Conservation (phyloP, 2,888 invertebrate genomes). For the Oligia latruncula region DNA sequence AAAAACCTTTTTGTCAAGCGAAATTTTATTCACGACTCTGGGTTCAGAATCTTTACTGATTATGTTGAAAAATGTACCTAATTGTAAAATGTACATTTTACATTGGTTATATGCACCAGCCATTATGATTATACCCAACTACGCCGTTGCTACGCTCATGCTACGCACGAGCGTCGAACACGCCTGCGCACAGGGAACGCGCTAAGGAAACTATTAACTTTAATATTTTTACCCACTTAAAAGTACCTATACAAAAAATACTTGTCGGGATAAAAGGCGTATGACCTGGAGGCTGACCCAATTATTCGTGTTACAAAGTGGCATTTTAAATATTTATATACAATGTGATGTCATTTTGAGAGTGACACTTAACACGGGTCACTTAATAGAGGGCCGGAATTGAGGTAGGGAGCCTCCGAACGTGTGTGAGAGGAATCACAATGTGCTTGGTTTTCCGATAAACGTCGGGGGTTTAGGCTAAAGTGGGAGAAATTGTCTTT, state of each 20-base stretch:
- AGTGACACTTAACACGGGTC: conserved; percentile 64
- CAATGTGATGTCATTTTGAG: conserved; percentile 56
- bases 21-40: not conserved
- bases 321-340: conserved; percentile 64
- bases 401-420: conserved; percentile 38
- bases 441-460: conserved; percentile 50
- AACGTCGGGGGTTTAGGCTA: conserved; percentile 16
- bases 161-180: not conserved
- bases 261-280: conserved; percentile 14
- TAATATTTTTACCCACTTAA: not conserved
- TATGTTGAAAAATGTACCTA: not conserved
- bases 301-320: conserved; percentile 52
- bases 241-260: not conserved
- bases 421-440: conserved; percentile 56
- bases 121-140: not conserved
- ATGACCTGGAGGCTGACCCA: conserved; percentile 39
- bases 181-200: not conserved
- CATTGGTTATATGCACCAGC: not conserved
- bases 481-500: conserved; percentile 18
- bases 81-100: not conserved
- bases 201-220: not conserved
- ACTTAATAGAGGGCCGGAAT: conserved; percentile 59
- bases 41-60: not conserved
- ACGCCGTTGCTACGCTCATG: not conserved
- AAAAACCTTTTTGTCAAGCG: not conserved